Evolutionary conservation across 2,797 vertebrate species (phyloP), one percentile per base, ranked within the genome.

Genomic region (Glossophaga mutica): DNA sequence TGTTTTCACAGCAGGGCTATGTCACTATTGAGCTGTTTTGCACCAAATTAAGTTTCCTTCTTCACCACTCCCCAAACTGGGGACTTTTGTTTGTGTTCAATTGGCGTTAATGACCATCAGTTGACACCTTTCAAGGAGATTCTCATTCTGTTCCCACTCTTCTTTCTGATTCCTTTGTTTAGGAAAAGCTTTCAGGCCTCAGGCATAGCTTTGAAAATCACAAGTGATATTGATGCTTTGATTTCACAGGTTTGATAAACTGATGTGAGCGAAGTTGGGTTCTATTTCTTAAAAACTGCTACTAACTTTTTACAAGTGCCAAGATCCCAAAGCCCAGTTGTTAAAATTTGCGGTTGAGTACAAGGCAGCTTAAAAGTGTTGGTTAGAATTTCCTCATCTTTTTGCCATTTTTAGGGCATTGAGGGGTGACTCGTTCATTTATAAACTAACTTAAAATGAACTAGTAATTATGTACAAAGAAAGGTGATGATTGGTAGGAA

Each of bases 221-320:
- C 32, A 50, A 88, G 34, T 92, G 50, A 79, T n/a, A 71, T 62
- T 85, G 87, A 59, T 73, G 9, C 22, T 91, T 95, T 24, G 18
- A 37, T 88, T 92, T 88, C 59, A 32, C 21, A 57, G 68, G 14
- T 57, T 55, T 78, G 52, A 70, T 39, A 90, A 44, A 78, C 62
- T 26, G 44, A 55, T 93, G 44, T 62, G 46, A 94, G 50, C 34
- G 21, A 94, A 3, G 22, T 77, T 90, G 74, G 37, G 9, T 76
- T 92, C n/a, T 34, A 67, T 92, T 95, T 88, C 57, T 67, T 95
- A 85, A 96, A 57, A 78, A 37, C 67, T 81, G 22, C 57, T 90
- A 42, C 26, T 77, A 84, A 92, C 42, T 90, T 83, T 94, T 2
- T 44, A 81, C 11, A 39, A 85, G 71, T 90, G 67, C 11, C 4